phyloP scores from a whole-genome alignment of 92 coral and sea anemone genomes.

The Heteractis magnifica region DNA sequence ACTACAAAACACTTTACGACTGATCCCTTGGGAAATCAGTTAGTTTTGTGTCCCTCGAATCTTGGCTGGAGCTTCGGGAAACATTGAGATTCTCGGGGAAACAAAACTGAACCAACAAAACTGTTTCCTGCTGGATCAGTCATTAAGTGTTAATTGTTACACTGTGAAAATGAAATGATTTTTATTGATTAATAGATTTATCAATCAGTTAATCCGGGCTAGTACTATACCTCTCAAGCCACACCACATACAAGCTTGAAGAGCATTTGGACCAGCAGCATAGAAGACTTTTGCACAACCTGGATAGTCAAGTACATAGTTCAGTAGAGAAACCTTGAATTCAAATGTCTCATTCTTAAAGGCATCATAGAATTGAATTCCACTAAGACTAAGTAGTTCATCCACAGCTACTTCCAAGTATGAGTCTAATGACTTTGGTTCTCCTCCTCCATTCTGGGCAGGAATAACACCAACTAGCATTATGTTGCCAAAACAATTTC shows the following conservation, averaged over 20 bases:
- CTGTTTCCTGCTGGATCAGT: too few species aligned
- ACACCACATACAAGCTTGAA: not conserved
- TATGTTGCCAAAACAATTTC: not conserved
- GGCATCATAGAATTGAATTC: not conserved
- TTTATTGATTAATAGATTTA: too few species aligned
- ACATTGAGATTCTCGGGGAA: too few species aligned
- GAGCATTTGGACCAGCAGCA: not conserved
- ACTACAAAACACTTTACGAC: too few species aligned
- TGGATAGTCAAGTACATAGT: too few species aligned
- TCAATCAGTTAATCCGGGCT: not conserved
- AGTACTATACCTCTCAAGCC: not conserved
- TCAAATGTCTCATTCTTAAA: too few species aligned
- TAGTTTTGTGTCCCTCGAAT: too few species aligned
- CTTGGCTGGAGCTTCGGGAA: too few species aligned
- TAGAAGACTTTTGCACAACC: not conserved
- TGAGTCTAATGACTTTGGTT: not conserved
- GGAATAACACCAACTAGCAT: conserved; percentile 2
- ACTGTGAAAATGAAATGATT: not conserved
- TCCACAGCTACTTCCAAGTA: not conserved
- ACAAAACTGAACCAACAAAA: too few species aligned
- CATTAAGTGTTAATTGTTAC: not conserved
- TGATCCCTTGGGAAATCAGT: too few species aligned
- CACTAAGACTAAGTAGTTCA: not conserved
- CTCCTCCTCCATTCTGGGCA: not conserved
- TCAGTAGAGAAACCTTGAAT: too few species aligned